These are phyloP conservation scores for Drosophila bocki DNA, from an alignment of 1,140 invertebrate species.

Conservation along the genomic window DNA sequence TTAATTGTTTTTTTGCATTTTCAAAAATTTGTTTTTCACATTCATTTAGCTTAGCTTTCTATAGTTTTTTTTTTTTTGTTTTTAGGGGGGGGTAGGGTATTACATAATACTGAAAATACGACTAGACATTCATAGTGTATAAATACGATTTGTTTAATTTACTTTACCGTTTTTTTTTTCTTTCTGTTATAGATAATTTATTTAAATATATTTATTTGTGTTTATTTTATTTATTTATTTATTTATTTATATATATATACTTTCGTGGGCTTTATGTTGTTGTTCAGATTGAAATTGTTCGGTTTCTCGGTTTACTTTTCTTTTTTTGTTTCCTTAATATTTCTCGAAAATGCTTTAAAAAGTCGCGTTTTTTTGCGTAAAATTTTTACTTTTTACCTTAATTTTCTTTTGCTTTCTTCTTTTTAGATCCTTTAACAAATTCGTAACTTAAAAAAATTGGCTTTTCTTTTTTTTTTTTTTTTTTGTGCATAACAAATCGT, in stretches of 20 bases:
- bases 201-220: constrained; percentile 70
- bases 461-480: constrained; percentile 11
- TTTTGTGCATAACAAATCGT: constrained; percentile 58
- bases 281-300: constrained; percentile 76
- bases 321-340: constrained; percentile 55
- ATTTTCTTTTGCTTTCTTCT: constrained; percentile 10
- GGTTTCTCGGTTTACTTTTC: constrained; percentile 52
- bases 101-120: constrained; percentile 85
- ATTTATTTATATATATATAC: constrained; percentile 65
- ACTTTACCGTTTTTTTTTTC: constrained; percentile 31
- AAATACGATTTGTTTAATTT: constrained; percentile 72
- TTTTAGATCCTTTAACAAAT: constrained; percentile 50
- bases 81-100: constrained; percentile 9
- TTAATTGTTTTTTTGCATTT: constrained; percentile 45
- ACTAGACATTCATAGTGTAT: constrained; percentile 85
- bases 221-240: constrained; percentile 53
- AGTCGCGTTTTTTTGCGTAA: constrained; percentile 51
- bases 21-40: constrained; percentile 64
- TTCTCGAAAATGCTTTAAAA: constrained; percentile 80
- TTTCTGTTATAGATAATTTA: constrained; percentile 58
- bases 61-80: constrained; percentile 32
- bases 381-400: constrained; percentile 7
- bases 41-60: constrained; percentile 56
- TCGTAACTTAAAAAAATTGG: constrained; percentile 49
- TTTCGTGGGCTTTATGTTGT: constrained; percentile 77